A percentile compares a stretch with the other conserved stretches of the same genome.
phyloP scores from a whole-genome alignment of 2,113 vertebrate species.

The Otus sunia region DNA sequence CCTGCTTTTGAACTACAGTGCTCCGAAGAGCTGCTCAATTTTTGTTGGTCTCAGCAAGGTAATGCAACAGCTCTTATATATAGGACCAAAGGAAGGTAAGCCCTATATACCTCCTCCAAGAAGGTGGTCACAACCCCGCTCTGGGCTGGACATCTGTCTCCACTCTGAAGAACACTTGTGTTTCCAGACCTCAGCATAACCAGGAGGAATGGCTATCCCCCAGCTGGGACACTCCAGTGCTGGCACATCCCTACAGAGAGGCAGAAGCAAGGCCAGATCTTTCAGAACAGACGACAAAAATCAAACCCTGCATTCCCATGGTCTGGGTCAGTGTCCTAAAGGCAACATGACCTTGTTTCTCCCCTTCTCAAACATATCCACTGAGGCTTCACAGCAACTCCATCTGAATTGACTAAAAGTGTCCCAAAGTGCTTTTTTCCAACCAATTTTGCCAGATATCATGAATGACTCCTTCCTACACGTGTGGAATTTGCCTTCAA shows the following conservation, averaged over 20 bases:
- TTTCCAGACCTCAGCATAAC: not conserved
- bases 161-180: not conserved
- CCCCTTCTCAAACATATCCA: not conserved
- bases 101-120: not conserved
- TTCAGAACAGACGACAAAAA: not conserved
- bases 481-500: not conserved
- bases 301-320: not conserved
- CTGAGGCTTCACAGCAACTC: not conserved
- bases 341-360: not conserved
- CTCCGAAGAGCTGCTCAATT: not conserved
- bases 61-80: fast-evolving
- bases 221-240: not conserved
- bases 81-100: not conserved
- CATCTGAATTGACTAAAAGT: not conserved
- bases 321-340: not conserved
- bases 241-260: not conserved
- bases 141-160: not conserved
- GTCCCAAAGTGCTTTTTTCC: not conserved
- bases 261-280: not conserved
- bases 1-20: not conserved
- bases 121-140: not conserved
- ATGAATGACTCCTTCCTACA: not conserved
- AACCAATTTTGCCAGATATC: not conserved
- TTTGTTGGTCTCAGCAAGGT: not conserved
- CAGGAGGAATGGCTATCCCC: not conserved